phyloP scores from a whole-genome alignment of 1,140 invertebrate genomes.

The Drosophila serrata region DNA sequence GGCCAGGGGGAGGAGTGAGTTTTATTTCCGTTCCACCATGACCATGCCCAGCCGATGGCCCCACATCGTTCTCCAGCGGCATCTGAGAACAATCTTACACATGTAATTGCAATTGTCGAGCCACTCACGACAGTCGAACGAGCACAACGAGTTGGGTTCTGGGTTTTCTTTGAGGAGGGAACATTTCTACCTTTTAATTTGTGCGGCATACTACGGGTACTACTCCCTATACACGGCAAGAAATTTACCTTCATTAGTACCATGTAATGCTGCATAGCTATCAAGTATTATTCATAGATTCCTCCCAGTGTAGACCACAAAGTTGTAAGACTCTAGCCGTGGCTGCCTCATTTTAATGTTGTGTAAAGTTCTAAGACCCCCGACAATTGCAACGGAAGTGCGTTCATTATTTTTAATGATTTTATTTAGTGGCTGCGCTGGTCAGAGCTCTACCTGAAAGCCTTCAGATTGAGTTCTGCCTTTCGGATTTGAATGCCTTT shows the following conservation, averaged over 20 bases:
- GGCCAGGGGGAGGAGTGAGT: constrained; percentile 47
- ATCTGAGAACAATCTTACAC: constrained; percentile 64
- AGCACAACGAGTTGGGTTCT: constrained; percentile 41
- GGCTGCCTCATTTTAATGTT: constrained; percentile 74
- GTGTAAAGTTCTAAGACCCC: constrained; percentile 77
- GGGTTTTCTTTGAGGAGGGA: constrained; percentile 32
- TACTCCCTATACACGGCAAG: constrained; percentile 18
- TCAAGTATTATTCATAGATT: not conserved
- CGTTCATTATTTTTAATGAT: constrained; percentile 84
- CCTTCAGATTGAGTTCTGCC: not conserved
- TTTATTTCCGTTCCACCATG: constrained; percentile 73
- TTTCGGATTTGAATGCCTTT: constrained; percentile 44
- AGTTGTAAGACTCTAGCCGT: not conserved
- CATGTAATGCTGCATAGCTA: not conserved
- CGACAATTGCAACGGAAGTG: constrained; percentile 71
- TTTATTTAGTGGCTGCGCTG: constrained; percentile 67
- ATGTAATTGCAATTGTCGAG: constrained; percentile 78
- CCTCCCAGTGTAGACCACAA: not conserved
- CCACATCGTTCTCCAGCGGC: constrained; percentile 63
- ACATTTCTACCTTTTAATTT: constrained; percentile 74
- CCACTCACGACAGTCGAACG: constrained; percentile 60
- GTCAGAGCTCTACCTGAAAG: constrained; percentile 21
- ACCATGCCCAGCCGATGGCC: no score
- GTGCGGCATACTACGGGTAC: constrained; percentile 61
- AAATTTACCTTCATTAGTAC: not conserved